phyloP scores from a whole-genome alignment of 2,113 vertebrate species.

The Eidolon helvum region DNA sequence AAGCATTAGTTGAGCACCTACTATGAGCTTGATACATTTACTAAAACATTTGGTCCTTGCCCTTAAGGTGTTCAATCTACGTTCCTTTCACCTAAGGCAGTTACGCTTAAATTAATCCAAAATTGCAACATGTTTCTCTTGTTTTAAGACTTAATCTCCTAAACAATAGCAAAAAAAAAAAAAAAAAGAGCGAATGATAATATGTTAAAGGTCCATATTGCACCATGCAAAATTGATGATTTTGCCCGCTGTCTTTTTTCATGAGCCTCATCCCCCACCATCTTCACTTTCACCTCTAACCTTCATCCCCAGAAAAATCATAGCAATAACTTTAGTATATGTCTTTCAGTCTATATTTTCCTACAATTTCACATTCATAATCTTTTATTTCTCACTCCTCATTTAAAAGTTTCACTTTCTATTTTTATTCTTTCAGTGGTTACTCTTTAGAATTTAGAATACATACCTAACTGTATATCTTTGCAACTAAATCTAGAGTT shows the following conservation, averaged over 20 bases:
- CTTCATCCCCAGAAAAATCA: background rate
- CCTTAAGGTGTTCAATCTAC: background rate
- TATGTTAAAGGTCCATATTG: background rate
- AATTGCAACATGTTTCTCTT: background rate
- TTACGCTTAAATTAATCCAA: background rate
- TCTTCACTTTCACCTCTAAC: background rate
- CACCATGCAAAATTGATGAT: background rate
- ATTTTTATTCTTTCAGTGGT: background rate
- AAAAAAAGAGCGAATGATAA: background rate
- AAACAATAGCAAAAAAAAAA: background rate
- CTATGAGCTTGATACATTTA: background rate
- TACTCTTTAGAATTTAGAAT: background rate
- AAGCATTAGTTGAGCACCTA: background rate
- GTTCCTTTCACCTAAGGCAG: background rate
- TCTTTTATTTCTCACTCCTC: background rate
- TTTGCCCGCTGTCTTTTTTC: background rate
- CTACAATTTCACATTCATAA: background rate
- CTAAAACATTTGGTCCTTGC: background rate
- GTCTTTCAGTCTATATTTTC: background rate
- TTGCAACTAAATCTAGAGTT: background rate
- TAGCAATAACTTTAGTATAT: background rate
- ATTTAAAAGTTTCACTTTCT: background rate
- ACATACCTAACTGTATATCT: background rate
- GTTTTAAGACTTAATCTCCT: background rate
- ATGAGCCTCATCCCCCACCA: background rate